phyloP scores from a whole-genome alignment of 2,888 invertebrate genomes.

The Lapara coniferarum region DNA sequence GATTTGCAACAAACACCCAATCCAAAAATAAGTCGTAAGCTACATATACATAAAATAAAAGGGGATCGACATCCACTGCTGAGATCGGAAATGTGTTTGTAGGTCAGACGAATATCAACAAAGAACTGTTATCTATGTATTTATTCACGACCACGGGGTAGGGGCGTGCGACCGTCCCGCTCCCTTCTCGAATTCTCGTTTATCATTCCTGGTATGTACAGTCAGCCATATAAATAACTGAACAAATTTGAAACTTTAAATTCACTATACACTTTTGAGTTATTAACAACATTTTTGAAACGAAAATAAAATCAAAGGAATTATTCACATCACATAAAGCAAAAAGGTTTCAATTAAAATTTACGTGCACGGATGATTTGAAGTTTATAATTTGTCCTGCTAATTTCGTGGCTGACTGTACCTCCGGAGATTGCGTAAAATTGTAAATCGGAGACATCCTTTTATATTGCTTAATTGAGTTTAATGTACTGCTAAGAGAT shows the following conservation, averaged over 20 bases:
- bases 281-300: too few relatives aligned
- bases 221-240: too few relatives aligned
- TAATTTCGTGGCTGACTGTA: too few relatives aligned
- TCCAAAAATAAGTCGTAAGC: conserved; percentile 41
- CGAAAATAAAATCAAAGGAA: too few relatives aligned
- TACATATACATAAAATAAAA: conserved; percentile 24
- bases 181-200: conserved; percentile 5
- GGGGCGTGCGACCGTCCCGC: conserved; percentile 5
- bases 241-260: too few relatives aligned
- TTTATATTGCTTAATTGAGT: conserved; percentile 7
- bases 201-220: background rate
- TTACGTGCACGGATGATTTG: too few relatives aligned
- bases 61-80: conserved; percentile 29
- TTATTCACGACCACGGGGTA: conserved; percentile 20
- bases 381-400: too few relatives aligned
- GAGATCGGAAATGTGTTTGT: conserved; percentile 70
- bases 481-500: background rate
- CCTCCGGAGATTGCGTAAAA: conserved; percentile 9
- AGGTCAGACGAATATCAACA: conserved; percentile 77
- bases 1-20: conserved; percentile 19
- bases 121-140: conserved; percentile 39
- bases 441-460: conserved; percentile 5
- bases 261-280: too few relatives aligned
- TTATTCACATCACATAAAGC: too few relatives aligned
- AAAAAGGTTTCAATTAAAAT: too few relatives aligned